Conservation (phyloP, 2,113 vertebrate species). For the Camelus bactrianus region DNA sequence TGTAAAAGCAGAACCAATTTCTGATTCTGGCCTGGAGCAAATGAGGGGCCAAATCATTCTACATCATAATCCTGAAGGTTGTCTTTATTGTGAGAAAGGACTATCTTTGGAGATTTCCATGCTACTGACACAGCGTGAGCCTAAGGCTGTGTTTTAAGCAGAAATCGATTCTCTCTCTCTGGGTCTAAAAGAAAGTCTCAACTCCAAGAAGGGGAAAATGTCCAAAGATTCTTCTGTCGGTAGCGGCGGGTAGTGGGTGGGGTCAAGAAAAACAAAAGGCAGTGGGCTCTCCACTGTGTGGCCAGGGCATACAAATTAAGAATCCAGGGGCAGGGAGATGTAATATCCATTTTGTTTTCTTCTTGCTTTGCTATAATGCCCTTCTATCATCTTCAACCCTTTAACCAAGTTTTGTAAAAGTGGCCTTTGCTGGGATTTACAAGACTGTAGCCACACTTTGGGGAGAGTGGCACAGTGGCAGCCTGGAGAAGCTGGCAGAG, state of each 20-base stretch:
- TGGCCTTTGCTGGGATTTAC: slow-evolving; percentile 8
- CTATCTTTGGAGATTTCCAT: background rate
- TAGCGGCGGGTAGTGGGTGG: background rate
- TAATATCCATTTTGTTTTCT: background rate
- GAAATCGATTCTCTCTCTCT: background rate
- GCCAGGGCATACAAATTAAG: background rate
- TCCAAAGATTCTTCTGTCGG: background rate
- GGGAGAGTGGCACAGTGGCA: background rate
- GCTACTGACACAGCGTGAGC: background rate
- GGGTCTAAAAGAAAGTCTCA: background rate
- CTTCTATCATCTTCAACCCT: background rate
- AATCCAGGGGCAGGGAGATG: background rate
- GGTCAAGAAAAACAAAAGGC: background rate
- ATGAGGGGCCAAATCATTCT: background rate
- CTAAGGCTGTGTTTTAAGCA: background rate
- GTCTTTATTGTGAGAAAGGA: background rate
- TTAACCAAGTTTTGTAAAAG: slow-evolving; percentile 17
- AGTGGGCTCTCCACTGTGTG: background rate
- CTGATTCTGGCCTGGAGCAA: background rate
- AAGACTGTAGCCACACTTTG: background rate
- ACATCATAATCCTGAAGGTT: background rate
- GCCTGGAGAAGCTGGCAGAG: background rate
- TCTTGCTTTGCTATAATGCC: background rate
- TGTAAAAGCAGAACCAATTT: background rate
- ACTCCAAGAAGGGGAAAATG: background rate